Evolutionary conservation across 2,888 invertebrate species (phyloP).

Genomic region (Agriopis leucophaearia): DNA sequence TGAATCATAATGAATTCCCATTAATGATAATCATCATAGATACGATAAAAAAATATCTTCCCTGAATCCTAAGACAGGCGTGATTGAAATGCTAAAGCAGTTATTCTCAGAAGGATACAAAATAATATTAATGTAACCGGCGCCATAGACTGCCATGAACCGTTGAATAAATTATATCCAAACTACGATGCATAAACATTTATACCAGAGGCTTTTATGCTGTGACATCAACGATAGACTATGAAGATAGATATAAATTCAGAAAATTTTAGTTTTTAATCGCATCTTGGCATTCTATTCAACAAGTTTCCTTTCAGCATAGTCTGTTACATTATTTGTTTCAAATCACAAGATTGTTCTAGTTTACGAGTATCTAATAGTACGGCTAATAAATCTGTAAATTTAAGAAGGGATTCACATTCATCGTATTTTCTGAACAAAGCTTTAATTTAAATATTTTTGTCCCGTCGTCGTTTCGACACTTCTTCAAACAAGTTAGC

Average conservation of each 20-base stretch:
- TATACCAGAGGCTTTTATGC: neutral
- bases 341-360: too few species aligned
- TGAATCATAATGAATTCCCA: neutral
- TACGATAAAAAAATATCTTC: constrained; percentile 28
- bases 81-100: constrained; percentile 28
- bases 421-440: too few species aligned
- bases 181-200: constrained; percentile 8
- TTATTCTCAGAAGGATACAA: constrained; percentile 47
- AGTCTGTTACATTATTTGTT: too few species aligned
- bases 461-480: too few species aligned
- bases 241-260: neutral
- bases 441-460: too few species aligned
- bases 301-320: neutral
- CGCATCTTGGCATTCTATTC: neutral
- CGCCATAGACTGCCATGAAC: constrained; percentile 46
- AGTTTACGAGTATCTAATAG: too few species aligned
- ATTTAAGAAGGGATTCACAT: too few species aligned
- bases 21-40: constrained; percentile 8
- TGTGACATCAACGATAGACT: neutral
- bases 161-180: constrained; percentile 64
- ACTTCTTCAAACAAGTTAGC: too few species aligned
- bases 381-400: too few species aligned
- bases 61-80: constrained; percentile 32
- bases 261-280: neutral
- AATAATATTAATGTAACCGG: constrained; percentile 46